phyloP scores from a whole-genome alignment of 2,888 invertebrate genomes.

The Cerceris rybyensis region DNA sequence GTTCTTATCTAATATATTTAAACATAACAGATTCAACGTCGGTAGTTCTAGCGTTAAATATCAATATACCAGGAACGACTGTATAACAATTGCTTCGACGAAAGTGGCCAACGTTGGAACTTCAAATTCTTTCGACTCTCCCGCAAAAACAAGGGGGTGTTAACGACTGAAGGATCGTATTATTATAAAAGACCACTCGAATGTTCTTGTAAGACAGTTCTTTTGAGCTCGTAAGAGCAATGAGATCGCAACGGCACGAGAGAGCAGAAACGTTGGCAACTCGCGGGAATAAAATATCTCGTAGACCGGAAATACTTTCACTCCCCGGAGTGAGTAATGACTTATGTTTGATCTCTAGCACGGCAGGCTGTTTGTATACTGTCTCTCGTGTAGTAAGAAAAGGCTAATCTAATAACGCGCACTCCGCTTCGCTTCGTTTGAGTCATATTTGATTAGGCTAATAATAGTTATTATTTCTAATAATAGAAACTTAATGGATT shows the following conservation, averaged over 20 bases:
- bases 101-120: too few species aligned
- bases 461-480: background rate
- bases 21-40: too few species aligned
- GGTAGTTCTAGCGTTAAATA: too few species aligned
- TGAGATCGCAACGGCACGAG: background rate
- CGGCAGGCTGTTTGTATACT: background rate
- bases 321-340: constrained; percentile 11
- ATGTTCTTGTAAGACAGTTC: too few species aligned
- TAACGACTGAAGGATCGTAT: too few species aligned
- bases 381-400: background rate
- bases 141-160: too few species aligned
- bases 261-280: background rate
- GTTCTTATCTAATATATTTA: too few species aligned
- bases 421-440: background rate
- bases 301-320: constrained; percentile 22
- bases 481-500: background rate
- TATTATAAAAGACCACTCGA: too few species aligned
- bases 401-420: background rate
- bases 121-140: too few species aligned
- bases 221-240: background rate
- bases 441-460: constrained; percentile 1
- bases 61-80: too few species aligned
- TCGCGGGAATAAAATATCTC: constrained; percentile 8
- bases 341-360: constrained; percentile 11
- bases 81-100: too few species aligned